These are phyloP conservation scores for Falco novaeseelandiae DNA, from an alignment of 2,797 vertebrate species.

Conservation along the genomic window DNA sequence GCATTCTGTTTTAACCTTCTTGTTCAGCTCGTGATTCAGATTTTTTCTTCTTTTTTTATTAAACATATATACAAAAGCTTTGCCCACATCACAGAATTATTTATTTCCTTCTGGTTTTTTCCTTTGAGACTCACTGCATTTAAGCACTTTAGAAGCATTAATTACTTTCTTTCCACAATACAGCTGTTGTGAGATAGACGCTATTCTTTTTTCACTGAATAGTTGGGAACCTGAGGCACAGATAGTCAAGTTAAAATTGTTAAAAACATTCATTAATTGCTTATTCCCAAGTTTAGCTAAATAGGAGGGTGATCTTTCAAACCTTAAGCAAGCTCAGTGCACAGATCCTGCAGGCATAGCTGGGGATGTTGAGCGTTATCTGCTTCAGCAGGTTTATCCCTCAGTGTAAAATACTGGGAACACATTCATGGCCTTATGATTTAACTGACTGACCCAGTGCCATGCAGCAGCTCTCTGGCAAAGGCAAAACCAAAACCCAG, in stretches of 20 bases:
- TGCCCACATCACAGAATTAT: neutral
- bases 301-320: neutral
- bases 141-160: neutral
- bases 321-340: neutral
- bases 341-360: neutral
- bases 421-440: neutral
- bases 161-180: neutral
- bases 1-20: neutral
- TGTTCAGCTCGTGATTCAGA: neutral
- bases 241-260: neutral
- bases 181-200: neutral
- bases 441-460: neutral
- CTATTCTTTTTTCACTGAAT: neutral
- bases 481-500: neutral
- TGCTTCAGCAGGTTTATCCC: neutral
- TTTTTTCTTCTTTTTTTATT: neutral
- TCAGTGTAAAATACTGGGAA: neutral
- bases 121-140: neutral
- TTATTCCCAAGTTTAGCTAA: neutral
- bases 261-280: neutral
- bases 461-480: neutral
- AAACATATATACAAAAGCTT: neutral
- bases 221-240: neutral
- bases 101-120: neutral
- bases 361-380: neutral